Percentiles rank a stretch among this genome's conserved stretches.
Conservation (phyloP, 2,113 vertebrate species). For the Ctenodactylus gundi region DNA sequence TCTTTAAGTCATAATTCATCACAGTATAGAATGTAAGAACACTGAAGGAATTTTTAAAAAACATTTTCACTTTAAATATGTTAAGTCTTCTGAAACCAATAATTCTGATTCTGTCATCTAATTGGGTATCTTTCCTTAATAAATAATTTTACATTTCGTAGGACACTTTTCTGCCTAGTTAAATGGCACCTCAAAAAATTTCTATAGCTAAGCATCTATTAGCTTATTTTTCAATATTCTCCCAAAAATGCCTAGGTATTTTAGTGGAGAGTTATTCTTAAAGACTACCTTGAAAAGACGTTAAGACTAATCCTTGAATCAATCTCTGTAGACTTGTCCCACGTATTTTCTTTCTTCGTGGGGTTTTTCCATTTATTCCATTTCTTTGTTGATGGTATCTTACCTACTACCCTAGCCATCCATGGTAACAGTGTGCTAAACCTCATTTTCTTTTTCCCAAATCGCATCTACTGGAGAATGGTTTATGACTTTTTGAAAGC, state of each 20-base stretch:
- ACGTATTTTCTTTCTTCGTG: not conserved
- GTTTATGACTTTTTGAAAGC: constrained; percentile 14
- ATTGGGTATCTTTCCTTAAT: not conserved
- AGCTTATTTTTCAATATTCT: not conserved
- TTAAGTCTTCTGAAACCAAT: constrained; percentile 9
- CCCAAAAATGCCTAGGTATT: not conserved
- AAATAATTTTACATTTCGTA: constrained; percentile 1
- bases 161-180: not conserved
- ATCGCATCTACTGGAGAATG: not conserved
- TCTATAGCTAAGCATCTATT: not conserved
- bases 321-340: not conserved
- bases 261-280: too few species aligned
- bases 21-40: not conserved
- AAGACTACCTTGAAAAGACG: not conserved
- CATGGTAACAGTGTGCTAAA: not conserved
- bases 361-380: not conserved
- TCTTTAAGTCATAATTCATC: not conserved
- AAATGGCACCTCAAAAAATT: not conserved
- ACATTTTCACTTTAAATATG: constrained; percentile 2
- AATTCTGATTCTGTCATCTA: not conserved
- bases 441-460: not conserved
- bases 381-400: not conserved
- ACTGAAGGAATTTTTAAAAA: not conserved
- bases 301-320: not conserved
- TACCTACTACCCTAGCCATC: not conserved